Base-by-base conservation (phyloP, 2,888 invertebrate species). In the Orchesellides sinensis region DNA sequence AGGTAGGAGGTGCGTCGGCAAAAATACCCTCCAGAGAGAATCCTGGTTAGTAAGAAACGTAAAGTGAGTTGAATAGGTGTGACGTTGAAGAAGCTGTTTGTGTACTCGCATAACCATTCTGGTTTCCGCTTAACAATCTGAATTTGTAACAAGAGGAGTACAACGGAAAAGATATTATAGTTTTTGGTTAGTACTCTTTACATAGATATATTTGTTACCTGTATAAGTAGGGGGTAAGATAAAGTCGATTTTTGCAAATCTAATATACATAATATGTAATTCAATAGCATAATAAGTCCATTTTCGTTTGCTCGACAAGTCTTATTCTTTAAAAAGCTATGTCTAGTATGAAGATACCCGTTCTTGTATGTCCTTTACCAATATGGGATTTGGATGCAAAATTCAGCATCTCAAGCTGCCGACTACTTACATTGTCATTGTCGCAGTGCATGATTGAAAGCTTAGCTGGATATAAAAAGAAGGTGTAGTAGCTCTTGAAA, bases 11-110 rank as follows among this genome's bases (percentile, higher is more conserved):
- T 52, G 21, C 19, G 59, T 59, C 59, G 32, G n/a, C 8, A 14
- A 59, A 59, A 54, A n/a, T 29, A 27, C 59, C 59, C 59, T 59
- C 59, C 8, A 17, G 59, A 59, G 59, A 59, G n/a, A n/a, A 52
- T 52, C 52, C n/a, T n/a, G n/a, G n/a, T n/a, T n/a, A n/a, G 12
- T 21, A 52, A 25, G 70, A 35, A 56, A 29, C 45, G 29, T 10
- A 40, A 47, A 61, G 72, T 61, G 29, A 54, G 17, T 49, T 25
- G 17, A 68, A 40, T 63, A 52, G 74, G 63, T 74, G 74, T 74
- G 74, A 74, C 74, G 29, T 74, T 63, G 54, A 74, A 49, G 27
- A 19, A 65, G 65, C 10, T 40, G 40, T 40, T 40, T 40, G 40
- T 40, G 10, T 40, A 10, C 40, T 19, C 4, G 65, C 40, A n/a